Conservation (phyloP, 2,888 invertebrate species). For the Sarcophaga carnaria region DNA sequence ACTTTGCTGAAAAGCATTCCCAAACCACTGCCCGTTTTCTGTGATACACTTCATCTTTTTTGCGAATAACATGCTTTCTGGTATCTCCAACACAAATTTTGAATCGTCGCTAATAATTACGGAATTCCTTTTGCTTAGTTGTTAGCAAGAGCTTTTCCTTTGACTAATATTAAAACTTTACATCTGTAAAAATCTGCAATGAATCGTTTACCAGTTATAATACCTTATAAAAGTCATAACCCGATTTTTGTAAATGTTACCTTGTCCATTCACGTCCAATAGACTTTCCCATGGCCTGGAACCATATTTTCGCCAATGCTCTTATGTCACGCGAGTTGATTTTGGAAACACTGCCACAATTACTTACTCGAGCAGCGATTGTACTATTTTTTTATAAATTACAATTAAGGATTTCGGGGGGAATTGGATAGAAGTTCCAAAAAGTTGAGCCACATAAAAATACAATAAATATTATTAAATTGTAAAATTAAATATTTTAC, state of each 20-base stretch:
- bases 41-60: slow-evolving; percentile 25
- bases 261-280: not conserved
- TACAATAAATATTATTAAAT: too few species aligned
- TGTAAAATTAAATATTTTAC: too few species aligned
- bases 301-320: slow-evolving; percentile 17
- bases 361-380: not conserved
- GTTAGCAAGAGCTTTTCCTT: slow-evolving; percentile 36
- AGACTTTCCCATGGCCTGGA: not conserved
- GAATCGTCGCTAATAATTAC: slow-evolving; percentile 39
- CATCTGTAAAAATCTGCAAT: not conserved
- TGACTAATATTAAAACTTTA: not conserved
- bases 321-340: not conserved
- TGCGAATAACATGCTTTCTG: slow-evolving; percentile 29
- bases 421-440: too few species aligned
- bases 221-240: not conserved
- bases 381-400: slow-evolving; percentile 14
- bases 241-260: not conserved
- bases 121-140: slow-evolving; percentile 15
- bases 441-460: too few species aligned
- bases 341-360: too few species aligned
- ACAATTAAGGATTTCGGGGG: not conserved
- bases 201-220: not conserved
- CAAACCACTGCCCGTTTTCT: slow-evolving; percentile 14
- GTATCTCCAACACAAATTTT: slow-evolving; percentile 40
- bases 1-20: slow-evolving; percentile 29